Conservation (phyloP, 2,797 vertebrate species). For the Botia almorhae region DNA sequence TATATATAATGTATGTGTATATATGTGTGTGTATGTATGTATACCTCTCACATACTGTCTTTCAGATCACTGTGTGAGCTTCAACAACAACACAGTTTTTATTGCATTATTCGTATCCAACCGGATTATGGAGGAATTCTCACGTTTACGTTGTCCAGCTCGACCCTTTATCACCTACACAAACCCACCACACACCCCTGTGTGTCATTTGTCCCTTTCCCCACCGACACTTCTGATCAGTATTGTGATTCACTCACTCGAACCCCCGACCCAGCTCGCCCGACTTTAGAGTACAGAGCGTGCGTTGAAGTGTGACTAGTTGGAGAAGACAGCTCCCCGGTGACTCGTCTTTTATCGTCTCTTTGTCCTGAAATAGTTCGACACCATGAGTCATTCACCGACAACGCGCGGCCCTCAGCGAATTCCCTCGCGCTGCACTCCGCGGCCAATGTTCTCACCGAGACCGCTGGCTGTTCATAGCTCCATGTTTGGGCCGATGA, state of each 20-base stretch:
- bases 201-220: not conserved
- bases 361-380: conserved; percentile 61
- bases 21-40: no score
- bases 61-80: conserved; percentile 13
- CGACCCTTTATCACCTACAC: not conserved
- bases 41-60: not conserved
- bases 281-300: conserved; percentile 50
- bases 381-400: conserved; percentile 61
- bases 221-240: conserved; percentile 42
- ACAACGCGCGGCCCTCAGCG: conserved; percentile 53
- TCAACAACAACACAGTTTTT: not conserved
- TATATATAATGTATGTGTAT: no score
- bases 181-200: not conserved
- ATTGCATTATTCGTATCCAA: conserved; percentile 18
- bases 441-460: conserved; percentile 41
- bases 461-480: conserved; percentile 34
- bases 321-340: conserved; percentile 58
- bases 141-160: not conserved
- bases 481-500: conserved; percentile 37
- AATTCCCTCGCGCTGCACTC: conserved; percentile 34
- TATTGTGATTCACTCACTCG: conserved; percentile 52
- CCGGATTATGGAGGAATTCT: conserved; percentile 25
- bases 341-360: conserved; percentile 62
- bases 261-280: conserved; percentile 31
- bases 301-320: conserved; percentile 58